Evolutionary conservation across 2,113 vertebrate species (phyloP), one percentile per base, ranked within the genome.

Genomic region (Symphodus melops): DNA sequence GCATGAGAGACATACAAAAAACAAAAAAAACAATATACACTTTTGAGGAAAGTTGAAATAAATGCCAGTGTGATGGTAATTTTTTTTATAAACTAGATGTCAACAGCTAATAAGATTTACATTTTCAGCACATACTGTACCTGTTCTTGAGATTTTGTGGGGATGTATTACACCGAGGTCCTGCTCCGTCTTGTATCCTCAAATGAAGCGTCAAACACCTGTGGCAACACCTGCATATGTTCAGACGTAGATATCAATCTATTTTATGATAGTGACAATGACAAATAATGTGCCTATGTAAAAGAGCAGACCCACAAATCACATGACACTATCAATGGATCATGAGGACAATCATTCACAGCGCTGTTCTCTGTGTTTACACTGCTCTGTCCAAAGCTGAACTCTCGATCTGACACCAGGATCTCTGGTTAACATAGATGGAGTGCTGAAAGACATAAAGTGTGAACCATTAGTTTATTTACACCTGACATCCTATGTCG

Each of bases 221-320:
- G 3, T 25, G 0, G 8, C 23, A 61, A 25, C 16, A 37, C 41
- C 25, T 63, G 23, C 0, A 56, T 3, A n/a, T 23, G 4, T 53
- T 21, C 12, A 5, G 42, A 25, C 4, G 20, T 0, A 33, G 3
- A 23, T 5, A 21, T 70, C 41, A 39, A 21, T 79, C 58, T 76
- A 61, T 44, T 19, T n/a, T 0, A 41, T 6, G 25, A 49, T 3
- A 59, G 55, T 75, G 37, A 28, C 12, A 28, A 21, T 19, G 77
- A 48, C 76, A 76, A 81, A 59, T 67, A 10, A 17, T 1, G 14
- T 64, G 17, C 8, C 13, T 28, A 85, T 81, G 82, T 1, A 87
- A 82, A 90, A 48, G 25, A 77, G 66, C 28, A 51, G 9, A 72
- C 17, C 14, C 19, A 10, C 58, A 60, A 11, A 19, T 51, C 13